Percentiles rank a stretch among this genome's conserved stretches.
Conservation (phyloP, 2,113 vertebrate genomes). For the Catharus minimus region DNA sequence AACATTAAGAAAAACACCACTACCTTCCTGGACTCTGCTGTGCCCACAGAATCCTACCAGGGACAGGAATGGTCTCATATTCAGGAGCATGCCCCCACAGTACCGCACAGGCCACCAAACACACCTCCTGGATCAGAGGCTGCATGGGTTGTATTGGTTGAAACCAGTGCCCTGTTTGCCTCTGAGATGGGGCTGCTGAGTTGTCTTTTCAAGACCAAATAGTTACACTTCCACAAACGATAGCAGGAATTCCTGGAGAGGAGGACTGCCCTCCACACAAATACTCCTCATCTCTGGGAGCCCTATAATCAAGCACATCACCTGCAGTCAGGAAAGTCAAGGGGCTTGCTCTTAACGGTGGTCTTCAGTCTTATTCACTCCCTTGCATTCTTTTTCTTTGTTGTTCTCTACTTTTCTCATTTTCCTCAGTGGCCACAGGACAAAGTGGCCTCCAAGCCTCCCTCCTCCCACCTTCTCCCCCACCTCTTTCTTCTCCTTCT, state of each 20-base stretch:
- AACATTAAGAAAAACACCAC: neutral
- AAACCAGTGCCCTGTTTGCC: neutral
- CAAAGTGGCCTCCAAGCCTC: neutral
- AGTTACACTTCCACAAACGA: neutral
- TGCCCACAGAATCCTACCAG: neutral
- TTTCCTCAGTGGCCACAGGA: neutral
- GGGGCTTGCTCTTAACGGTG: neutral
- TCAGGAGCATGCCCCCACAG: neutral
- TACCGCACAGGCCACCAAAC: neutral
- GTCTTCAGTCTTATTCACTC: neutral
- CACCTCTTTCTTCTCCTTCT: neutral
- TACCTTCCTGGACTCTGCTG: neutral
- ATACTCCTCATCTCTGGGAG: rapidly evolving
- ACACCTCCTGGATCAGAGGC: neutral
- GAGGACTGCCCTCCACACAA: neutral
- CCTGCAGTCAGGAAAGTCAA: neutral
- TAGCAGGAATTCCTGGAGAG: neutral
- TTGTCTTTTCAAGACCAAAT: neutral
- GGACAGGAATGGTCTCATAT: neutral
- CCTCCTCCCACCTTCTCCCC: neutral
- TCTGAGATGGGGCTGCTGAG: neutral
- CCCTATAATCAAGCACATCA: neutral
- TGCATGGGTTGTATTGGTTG: rapidly evolving
- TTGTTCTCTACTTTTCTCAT: neutral
- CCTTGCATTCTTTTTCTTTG: neutral